Evolutionary conservation across 2,113 vertebrate genomes (phyloP), one percentile per base, ranked within the genome.

Genomic region (Phylloscopus trochilus): DNA sequence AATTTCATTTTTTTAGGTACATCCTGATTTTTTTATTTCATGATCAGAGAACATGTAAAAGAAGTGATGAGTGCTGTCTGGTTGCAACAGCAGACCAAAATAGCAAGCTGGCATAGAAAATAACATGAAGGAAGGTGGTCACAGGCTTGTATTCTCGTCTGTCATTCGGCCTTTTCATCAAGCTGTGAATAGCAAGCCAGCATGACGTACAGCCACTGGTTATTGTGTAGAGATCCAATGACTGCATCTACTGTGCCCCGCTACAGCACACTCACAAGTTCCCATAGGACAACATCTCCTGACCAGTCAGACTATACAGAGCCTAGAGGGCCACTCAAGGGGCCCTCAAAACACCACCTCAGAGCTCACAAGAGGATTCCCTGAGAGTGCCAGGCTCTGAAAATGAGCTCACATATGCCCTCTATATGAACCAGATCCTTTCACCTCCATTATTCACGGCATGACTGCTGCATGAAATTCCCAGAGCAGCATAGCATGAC

Each of bases 181-280:
- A 72, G 23, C 83, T 81, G 60, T 92, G 96, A 92, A 90, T 67
- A 94, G 69, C 69, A 81, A 81, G 94, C 33, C 86, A 78, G 83
- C 83, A 56, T 89, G 94, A 92, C 0, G 4, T 64, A 63, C 81
- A 67, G 76, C 51, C 63, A 27, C 78, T 85, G 70, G 30, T 76
- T 85, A 73, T 77, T 96, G 75, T 90, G 70, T 23, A 59, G 74
- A 58, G 81, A 85, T 58, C 84, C 90, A 83, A 90, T 77, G 90
- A 92, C 76, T 90, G 72, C 59, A 10, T 51, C 43, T 11, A 47
- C 60, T 81, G 59, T 77, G 76, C 55, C 83, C 72, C 68, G 28
- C 83, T 51, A 16, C 39, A 87, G 81, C 67, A 26, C 3, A 79
- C 28, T 66, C 63, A 66, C 21, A 55, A 66, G 31, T 55, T 91